phyloP scores from a whole-genome alignment of 2,113 vertebrate species.

The Chaetorhynchus papuensis region DNA sequence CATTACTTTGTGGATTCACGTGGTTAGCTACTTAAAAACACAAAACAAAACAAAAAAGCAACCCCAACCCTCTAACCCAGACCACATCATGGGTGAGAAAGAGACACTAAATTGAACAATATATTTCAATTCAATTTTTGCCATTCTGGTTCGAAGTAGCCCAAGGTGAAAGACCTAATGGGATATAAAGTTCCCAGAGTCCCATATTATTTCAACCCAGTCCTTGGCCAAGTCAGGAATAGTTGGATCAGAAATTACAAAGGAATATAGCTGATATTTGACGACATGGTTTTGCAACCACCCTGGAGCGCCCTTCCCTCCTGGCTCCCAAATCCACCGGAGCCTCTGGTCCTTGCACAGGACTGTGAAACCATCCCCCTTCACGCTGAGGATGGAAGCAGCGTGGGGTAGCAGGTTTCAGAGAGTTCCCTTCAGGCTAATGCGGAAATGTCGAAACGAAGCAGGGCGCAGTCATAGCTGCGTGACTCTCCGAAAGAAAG shows the following conservation, averaged over 20 bases:
- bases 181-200: neutral
- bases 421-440: neutral
- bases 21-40: neutral
- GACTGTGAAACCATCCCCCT: neutral
- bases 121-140: neutral
- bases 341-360: neutral
- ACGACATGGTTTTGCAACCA: fast-evolving
- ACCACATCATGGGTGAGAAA: neutral
- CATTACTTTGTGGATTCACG: neutral
- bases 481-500: neutral
- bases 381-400: neutral
- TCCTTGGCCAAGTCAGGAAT: neutral
- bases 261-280: neutral
- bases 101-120: neutral
- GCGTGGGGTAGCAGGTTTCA: neutral
- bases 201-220: neutral
- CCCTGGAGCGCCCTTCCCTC: fast-evolving
- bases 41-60: neutral
- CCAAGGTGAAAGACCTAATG: neutral
- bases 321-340: neutral
- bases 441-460: neutral
- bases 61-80: neutral
- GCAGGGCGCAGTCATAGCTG: neutral
- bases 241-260: neutral
- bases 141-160: neutral